Conservation (phyloP, 2,113 vertebrate genomes). For the Anguilla japonica region DNA sequence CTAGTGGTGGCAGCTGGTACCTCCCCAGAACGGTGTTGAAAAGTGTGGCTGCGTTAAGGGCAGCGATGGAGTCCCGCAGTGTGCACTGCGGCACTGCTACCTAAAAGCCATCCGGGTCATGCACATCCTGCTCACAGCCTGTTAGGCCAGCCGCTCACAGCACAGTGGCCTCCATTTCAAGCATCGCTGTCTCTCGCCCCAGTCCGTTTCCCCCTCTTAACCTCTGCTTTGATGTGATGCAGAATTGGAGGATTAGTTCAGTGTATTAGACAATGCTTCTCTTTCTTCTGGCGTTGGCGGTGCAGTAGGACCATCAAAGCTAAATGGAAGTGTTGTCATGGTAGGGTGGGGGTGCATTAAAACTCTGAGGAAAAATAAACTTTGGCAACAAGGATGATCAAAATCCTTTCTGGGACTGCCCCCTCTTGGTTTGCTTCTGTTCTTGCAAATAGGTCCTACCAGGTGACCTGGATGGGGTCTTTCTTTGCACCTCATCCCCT, state of each 20-base stretch:
- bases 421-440: not conserved
- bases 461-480: not conserved
- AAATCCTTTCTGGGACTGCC: not conserved
- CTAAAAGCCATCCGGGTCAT: not conserved
- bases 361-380: not conserved
- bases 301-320: not conserved
- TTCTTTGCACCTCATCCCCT: not conserved
- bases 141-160: not conserved
- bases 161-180: conserved; percentile 21
- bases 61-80: not conserved
- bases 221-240: conserved; percentile 18
- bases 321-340: not conserved
- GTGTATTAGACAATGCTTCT: not conserved
- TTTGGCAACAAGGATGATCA: not conserved
- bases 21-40: not conserved
- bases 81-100: not conserved
- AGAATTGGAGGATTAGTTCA: conserved; percentile 15
- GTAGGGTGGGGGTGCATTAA: not conserved
- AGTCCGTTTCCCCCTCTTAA: not conserved
- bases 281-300: not conserved
- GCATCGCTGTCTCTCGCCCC: conserved; percentile 9
- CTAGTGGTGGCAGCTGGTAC: conserved; percentile 34
- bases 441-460: not conserved
- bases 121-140: not conserved
- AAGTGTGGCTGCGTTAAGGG: not conserved